Evolutionary conservation across 2,113 vertebrate species (phyloP).

Genomic region (Phrynocephalus versicolor): DNA sequence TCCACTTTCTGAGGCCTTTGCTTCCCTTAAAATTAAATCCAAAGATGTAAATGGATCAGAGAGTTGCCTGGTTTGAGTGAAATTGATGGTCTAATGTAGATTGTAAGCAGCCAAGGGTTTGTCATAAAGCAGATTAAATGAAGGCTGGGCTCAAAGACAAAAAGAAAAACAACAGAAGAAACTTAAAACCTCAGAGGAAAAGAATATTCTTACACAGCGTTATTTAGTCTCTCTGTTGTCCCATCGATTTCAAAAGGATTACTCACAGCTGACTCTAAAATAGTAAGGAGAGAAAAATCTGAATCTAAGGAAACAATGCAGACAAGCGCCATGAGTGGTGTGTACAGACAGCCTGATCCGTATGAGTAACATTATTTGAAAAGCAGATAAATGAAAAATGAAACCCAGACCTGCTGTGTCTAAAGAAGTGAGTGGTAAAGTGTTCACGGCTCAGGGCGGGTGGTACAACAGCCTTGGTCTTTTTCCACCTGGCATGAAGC

Average conservation of each 20-base stretch:
- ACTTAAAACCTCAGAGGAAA: slow-evolving; percentile 55
- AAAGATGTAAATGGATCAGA: neutral
- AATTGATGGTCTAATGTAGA: rapidly evolving
- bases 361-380: slow-evolving; percentile 46
- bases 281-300: slow-evolving; percentile 48
- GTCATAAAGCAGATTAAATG: neutral
- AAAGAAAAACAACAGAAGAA: slow-evolving; percentile 34
- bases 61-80: rapidly evolving
- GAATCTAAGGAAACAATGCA: slow-evolving; percentile 47
- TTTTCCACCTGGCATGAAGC: slow-evolving; percentile 6
- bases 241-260: slow-evolving; percentile 39
- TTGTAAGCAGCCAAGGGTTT: rapidly evolving
- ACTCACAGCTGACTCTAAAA: slow-evolving; percentile 33
- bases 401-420: neutral
- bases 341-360: slow-evolving; percentile 14
- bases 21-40: neutral
- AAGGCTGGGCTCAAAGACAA: neutral
- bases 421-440: neutral
- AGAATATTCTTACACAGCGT: slow-evolving; percentile 32
- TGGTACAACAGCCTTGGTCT: neutral
- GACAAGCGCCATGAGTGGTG: slow-evolving; percentile 18
- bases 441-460: neutral
- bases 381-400: slow-evolving; percentile 31
- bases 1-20: neutral
- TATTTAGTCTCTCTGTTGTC: slow-evolving; percentile 55